A percentile compares a stretch with the other conserved stretches of the same genome.
These are phyloP conservation scores for Panagrolaimus sp. DNA, from an alignment of 1,140 invertebrate genomes.

Conservation along the genomic window DNA sequence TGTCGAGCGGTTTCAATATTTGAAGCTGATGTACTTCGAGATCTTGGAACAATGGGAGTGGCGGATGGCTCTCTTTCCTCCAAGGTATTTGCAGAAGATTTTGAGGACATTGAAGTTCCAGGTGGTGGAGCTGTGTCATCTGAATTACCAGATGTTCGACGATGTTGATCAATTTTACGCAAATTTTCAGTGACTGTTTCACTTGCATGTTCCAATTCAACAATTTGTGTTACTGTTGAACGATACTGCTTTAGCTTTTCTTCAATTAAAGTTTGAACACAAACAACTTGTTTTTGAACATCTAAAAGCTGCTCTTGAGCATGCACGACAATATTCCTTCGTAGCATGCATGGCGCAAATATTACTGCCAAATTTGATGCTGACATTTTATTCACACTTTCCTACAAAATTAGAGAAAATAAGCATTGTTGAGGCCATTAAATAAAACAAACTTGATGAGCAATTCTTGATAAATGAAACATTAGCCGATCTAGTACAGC, in stretches of 20 bases:
- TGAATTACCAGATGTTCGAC: slow-evolving; percentile 24
- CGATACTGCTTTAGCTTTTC: slow-evolving; percentile 72
- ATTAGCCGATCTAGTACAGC: slow-evolving; percentile 83
- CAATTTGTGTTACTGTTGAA: slow-evolving; percentile 77
- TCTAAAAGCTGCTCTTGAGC: slow-evolving; percentile 78
- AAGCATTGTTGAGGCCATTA: no score
- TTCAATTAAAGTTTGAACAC: slow-evolving; percentile 78
- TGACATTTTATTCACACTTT: slow-evolving; percentile 84
- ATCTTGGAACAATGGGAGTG: background rate
- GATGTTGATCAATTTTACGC: slow-evolving; percentile 41
- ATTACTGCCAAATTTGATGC: slow-evolving; percentile 83
- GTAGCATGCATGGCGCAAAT: slow-evolving; percentile 84
- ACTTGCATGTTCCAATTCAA: slow-evolving; percentile 69
- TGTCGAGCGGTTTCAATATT: slow-evolving; percentile 48
- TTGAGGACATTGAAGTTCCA: background rate
- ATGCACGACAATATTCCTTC: slow-evolving; percentile 75
- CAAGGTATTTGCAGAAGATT: slow-evolving; percentile 18
- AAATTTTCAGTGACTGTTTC: slow-evolving; percentile 53
- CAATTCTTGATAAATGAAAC: slow-evolving; percentile 77
- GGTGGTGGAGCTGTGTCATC: background rate
- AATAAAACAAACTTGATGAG: slow-evolving; percentile 38
- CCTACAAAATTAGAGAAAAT: slow-evolving; percentile 69
- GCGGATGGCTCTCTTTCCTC: background rate
- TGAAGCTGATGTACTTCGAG: background rate
- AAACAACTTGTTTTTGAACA: slow-evolving; percentile 63